A percentile compares a stretch with the other conserved stretches of the same genome.
These are phyloP conservation scores for Ladona fulva DNA, from an alignment of 1,140 invertebrate genomes.

Conservation along the genomic window DNA sequence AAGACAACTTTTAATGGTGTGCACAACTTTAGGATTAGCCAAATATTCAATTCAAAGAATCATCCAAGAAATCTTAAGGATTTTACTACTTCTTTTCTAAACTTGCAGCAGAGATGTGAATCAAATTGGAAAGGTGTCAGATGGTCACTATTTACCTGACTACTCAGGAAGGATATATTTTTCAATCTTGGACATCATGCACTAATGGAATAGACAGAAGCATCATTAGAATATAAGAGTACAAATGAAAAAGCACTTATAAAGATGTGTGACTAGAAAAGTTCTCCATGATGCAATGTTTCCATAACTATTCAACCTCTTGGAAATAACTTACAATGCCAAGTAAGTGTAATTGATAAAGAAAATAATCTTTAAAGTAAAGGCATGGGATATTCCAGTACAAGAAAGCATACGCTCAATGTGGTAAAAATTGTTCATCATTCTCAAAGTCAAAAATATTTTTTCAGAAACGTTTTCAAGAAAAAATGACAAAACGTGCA, in stretches of 20 bases:
- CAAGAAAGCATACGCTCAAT: not conserved
- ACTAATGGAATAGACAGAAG: conserved; percentile 1
- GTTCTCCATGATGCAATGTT: not conserved
- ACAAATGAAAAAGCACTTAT: conserved; percentile 6
- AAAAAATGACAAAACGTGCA: not conserved
- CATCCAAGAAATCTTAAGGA: not conserved
- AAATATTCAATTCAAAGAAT: not conserved
- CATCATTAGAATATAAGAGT: conserved; percentile 7
- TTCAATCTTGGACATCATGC: conserved; percentile 6
- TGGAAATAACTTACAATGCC: not conserved
- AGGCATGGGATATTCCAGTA: not conserved
- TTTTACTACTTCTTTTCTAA: not conserved
- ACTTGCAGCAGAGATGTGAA: not conserved
- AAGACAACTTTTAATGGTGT: conserved; percentile 10
- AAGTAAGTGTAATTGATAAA: not conserved
- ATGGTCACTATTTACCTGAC: conserved; percentile 5
- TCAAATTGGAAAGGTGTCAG: not conserved
- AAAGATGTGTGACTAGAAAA: not conserved
- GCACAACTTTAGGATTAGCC: conserved; percentile 4
- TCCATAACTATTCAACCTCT: not conserved
- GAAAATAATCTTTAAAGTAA: not conserved
- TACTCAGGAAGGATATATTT: not conserved
- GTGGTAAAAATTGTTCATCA: not conserved
- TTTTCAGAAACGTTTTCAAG: not conserved
- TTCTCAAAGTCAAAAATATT: not conserved